Percentiles rank a stretch among this genome's conserved stretches.
Conservation (phyloP, 2,888 invertebrate genomes). For the Ornithoptera alexandrae region DNA sequence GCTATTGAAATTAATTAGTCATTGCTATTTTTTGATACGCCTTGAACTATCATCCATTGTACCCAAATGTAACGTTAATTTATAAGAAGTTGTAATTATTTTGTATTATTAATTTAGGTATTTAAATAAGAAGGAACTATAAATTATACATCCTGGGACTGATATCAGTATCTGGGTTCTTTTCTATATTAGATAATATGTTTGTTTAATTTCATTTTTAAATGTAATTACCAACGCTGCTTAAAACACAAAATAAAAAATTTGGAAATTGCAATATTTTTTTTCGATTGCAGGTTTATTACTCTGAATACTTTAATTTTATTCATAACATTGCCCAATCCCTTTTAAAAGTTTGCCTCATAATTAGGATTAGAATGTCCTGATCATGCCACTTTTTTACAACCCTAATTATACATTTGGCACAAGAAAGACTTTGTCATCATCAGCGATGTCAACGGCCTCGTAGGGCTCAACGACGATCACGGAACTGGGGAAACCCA, state of each 20-base stretch:
- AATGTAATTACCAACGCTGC: no score
- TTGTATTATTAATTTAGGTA: slow-evolving; percentile 13
- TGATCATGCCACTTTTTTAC: slow-evolving; percentile 17
- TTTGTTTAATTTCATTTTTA: no score
- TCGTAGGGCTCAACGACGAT: slow-evolving; percentile 40
- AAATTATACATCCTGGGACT: no score
- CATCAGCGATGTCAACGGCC: slow-evolving; percentile 55
- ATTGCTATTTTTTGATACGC: background rate
- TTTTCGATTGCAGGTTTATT: no score
- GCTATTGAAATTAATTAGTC: background rate
- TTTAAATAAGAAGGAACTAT: background rate
- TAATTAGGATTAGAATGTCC: slow-evolving; percentile 17
- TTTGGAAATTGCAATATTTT: no score
- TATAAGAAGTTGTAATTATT: background rate
- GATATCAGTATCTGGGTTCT: no score
- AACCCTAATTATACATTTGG: slow-evolving; percentile 70
- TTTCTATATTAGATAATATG: no score
- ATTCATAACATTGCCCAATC: no score
- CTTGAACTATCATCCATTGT: slow-evolving; percentile 6
- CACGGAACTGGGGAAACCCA: slow-evolving; percentile 37
- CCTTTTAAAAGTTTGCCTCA: slow-evolving; percentile 12
- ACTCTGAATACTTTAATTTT: no score
- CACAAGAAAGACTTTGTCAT: slow-evolving; percentile 50
- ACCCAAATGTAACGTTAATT: slow-evolving; percentile 5
- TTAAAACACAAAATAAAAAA: no score